Percentiles rank a stretch among this genome's conserved stretches.
phyloP scores from a whole-genome alignment of 2,113 vertebrate species.

The Regulus satrapa region DNA sequence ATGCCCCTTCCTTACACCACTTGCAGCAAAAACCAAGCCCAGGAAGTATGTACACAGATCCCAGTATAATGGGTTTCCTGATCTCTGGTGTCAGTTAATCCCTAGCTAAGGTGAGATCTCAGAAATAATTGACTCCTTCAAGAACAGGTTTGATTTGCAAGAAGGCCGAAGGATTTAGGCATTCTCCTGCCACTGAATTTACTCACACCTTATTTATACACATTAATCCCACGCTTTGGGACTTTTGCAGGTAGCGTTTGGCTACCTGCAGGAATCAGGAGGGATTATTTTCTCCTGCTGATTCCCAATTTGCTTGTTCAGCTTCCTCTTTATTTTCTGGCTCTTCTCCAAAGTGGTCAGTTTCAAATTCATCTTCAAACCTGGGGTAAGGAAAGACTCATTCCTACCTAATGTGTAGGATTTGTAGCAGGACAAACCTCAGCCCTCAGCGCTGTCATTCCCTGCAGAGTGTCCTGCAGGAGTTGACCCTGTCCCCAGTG shows the following conservation, averaged over 20 bases:
- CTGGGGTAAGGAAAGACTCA: background rate
- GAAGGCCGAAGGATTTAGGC: background rate
- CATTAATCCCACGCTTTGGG: background rate
- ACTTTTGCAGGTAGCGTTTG: background rate
- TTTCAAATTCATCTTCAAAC: background rate
- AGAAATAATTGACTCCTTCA: slow-evolving; percentile 2
- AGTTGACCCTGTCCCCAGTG: background rate
- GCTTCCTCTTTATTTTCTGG: background rate
- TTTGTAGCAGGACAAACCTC: background rate
- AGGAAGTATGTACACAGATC: background rate
- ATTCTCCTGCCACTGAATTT: background rate
- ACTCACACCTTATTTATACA: slow-evolving; percentile 2
- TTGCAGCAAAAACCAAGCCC: background rate
- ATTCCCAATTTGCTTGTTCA: background rate
- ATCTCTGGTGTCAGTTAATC: background rate
- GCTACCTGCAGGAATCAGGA: background rate
- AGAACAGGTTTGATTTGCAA: background rate
- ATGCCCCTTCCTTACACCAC: background rate
- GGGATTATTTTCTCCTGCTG: slow-evolving; percentile 27
- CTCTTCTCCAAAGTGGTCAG: background rate
- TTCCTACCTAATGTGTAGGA: background rate
- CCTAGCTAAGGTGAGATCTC: background rate
- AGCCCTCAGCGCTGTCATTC: background rate
- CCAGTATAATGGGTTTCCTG: background rate
- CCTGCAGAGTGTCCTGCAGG: background rate